These are phyloP conservation scores for Triplophysa dalaica DNA, from an alignment of 2,113 vertebrate genomes.

Conservation along the genomic window DNA sequence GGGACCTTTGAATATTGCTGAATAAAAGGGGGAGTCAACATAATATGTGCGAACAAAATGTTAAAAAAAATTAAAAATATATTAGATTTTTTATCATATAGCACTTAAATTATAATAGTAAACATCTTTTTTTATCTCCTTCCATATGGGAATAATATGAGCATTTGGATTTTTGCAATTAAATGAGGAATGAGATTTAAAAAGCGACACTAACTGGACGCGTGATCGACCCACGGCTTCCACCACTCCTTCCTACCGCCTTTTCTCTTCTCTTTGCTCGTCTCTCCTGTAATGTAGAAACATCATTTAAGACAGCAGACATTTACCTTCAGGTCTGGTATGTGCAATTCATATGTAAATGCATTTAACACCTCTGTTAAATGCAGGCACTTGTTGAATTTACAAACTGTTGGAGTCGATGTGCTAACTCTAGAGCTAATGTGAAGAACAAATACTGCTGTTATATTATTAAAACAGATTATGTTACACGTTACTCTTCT, in stretches of 20 bases:
- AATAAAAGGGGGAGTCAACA: no score
- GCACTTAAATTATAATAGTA: no score
- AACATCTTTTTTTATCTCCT: background rate
- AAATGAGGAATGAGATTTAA: background rate
- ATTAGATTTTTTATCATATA: no score
- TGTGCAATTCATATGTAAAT: conserved; percentile 46
- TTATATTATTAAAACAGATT: no score
- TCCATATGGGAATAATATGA: background rate
- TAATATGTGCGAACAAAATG: no score
- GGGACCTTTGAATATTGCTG: no score
- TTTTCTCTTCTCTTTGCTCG: conserved; percentile 85
- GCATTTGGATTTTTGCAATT: background rate
- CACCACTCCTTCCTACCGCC: conserved; percentile 92
- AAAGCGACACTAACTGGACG: conserved; percentile 90
- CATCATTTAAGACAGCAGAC: background rate
- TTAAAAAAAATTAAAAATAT: no score
- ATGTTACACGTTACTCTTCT: no score
- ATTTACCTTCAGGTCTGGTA: conserved; percentile 30
- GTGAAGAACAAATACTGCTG: conserved; percentile 28
- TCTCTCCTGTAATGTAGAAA: conserved; percentile 75
- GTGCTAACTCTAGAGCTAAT: background rate
- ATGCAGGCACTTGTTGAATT: conserved; percentile 52
- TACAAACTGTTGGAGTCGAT: conserved; percentile 13
- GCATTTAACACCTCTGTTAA: conserved; percentile 46
- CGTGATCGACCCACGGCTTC: conserved; percentile 97